Conservation (phyloP, 2,797 vertebrate genomes). For the Pseudochirops cupreus region DNA sequence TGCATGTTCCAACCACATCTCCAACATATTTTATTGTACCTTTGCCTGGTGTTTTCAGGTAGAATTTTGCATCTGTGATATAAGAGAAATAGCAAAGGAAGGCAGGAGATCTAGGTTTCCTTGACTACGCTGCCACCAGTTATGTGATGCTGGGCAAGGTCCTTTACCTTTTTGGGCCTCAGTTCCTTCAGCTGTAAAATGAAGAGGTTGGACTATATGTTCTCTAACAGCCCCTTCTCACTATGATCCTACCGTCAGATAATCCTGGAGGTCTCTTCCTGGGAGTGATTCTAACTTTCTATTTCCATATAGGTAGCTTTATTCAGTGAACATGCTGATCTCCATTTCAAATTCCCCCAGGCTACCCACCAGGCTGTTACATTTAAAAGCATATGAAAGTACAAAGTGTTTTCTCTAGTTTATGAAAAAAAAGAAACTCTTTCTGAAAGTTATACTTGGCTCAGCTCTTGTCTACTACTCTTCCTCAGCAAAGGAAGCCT, state of each 20-base stretch:
- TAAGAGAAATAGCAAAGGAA: not conserved
- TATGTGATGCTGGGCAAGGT: not conserved
- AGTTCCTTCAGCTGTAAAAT: not conserved
- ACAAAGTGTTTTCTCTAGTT: not conserved
- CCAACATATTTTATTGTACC: not conserved
- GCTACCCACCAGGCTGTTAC: not conserved
- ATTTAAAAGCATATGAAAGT: not conserved
- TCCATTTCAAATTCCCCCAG: not conserved
- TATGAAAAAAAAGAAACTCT: not conserved
- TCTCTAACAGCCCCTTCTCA: not conserved
- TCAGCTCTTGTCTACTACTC: not conserved
- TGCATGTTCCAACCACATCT: not conserved
- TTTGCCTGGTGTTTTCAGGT: not conserved
- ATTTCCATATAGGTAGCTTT: not conserved
- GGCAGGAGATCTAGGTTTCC: not conserved
- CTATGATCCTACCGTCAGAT: not conserved
- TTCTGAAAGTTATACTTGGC: not conserved
- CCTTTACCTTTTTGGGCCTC: not conserved
- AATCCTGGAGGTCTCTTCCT: not conserved
- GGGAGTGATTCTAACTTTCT: not conserved
- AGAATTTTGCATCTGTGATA: not conserved
- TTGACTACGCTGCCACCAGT: not conserved
- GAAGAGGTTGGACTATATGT: not conserved
- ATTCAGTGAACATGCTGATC: not conserved
- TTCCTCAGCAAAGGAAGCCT: not conserved